Base-by-base conservation (phyloP, 1,140 invertebrate species). In the Xylocopa sonorina region DNA sequence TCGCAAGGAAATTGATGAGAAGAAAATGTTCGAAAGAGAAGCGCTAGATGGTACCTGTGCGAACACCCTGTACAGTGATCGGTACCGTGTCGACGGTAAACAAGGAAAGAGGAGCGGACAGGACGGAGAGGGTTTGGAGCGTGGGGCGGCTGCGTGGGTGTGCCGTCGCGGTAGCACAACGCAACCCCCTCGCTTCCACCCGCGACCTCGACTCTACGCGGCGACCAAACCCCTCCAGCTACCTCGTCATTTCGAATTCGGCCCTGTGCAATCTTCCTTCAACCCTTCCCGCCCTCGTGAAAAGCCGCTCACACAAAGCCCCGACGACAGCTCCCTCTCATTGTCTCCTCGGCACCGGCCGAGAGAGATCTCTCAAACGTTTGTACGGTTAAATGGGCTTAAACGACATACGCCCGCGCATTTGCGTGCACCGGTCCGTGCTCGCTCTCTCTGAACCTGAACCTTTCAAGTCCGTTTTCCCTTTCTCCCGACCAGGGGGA, bases 301-400 rank as follows among this genome's bases (percentile, higher is more conserved):
- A 84, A 85, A 81, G 78, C 78, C 68, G 63, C 74, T 69, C 51
- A 80, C 79, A 87, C n/a, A n/a, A n/a, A 88, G 80, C 84, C 74
- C 72, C 77, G 88, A 89, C 85, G 88, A 89, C 88, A 89, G 84
- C 84, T 85, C 81, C 78, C 82, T 88, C 74, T 87, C 69, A 87
- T 89, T 88, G 86, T 89, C 85, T 78, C 71, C 69, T 60, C 53
- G 43, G 82, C 69, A 75, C 83, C 73, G 81, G 68, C 69, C 66
- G 72, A 60, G 69, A 60, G 69, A 63, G 76, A 53, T 85, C 83
- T 87, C 55, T 72, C 71, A 53, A 78, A 71, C 77, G 81, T 80
- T 83, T 66, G 68, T 67, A 85, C 80, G 83, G 81, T 86, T 85
- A 86, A 85, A 86, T 85, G 75, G 80, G 83, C 84, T 85, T 86